Conservation (phyloP, 2,888 invertebrate genomes). For the Torymus aiolomorphi region DNA sequence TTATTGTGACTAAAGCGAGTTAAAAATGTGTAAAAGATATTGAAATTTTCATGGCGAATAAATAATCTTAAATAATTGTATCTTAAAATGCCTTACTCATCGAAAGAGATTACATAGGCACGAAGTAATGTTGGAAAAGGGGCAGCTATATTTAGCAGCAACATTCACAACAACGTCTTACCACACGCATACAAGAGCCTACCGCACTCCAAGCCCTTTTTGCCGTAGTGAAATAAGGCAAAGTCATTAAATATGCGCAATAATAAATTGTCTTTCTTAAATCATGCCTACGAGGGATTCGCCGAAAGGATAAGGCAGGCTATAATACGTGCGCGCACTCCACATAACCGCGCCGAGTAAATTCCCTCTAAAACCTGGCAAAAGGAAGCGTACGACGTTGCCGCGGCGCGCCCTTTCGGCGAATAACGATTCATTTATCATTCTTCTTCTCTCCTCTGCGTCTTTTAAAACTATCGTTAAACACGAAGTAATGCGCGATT, state of each 20-base stretch:
- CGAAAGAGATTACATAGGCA: too few relatives aligned
- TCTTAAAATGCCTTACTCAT: too few relatives aligned
- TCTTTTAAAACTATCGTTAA: conserved; percentile 41
- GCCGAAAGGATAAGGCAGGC: conserved; percentile 23
- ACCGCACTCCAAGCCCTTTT: neutral
- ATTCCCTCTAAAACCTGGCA: conserved; percentile 10
- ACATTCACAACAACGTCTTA: too few relatives aligned
- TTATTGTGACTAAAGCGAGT: too few relatives aligned
- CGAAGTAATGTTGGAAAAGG: too few relatives aligned
- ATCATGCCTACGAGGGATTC: conserved; percentile 6
- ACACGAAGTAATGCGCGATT: conserved; percentile 18
- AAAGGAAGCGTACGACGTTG: neutral
- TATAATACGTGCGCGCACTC: neutral
- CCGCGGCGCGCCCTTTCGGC: neutral
- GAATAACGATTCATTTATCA: conserved; percentile 46
- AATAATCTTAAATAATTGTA: too few relatives aligned
- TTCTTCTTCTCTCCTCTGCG: neutral
- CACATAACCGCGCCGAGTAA: conserved; percentile 8
- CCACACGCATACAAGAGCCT: neutral
- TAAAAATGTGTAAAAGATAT: too few relatives aligned
- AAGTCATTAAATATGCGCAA: neutral
- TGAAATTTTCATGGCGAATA: too few relatives aligned
- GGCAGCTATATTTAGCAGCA: too few relatives aligned
- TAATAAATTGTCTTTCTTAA: conserved; percentile 29
- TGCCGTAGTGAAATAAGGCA: too few relatives aligned